phyloP scores from a whole-genome alignment of 2,888 invertebrate species.

The Lottia gigantea region DNA sequence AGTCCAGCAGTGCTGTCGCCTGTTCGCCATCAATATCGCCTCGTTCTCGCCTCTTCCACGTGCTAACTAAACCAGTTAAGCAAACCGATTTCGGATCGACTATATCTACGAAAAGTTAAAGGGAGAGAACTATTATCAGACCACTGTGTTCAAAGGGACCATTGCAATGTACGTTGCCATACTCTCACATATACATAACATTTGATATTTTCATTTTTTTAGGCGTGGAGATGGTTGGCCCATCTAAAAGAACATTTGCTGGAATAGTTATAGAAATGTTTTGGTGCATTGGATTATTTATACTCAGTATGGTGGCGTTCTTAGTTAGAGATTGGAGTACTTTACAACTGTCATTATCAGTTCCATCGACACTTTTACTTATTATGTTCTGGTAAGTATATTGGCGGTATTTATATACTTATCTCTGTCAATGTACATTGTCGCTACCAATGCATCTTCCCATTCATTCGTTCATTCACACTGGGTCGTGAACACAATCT shows the following conservation, averaged over 20 bases:
- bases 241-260: slow-evolving; percentile 62
- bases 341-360: slow-evolving; percentile 46
- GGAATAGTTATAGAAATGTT: slow-evolving; percentile 63
- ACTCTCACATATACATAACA: too few relatives aligned
- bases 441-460: too few relatives aligned
- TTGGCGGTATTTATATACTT: neutral
- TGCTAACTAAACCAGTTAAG: neutral
- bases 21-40: neutral
- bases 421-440: too few relatives aligned
- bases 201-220: neutral
- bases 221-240: slow-evolving; percentile 67
- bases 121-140: too few relatives aligned
- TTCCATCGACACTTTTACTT: slow-evolving; percentile 40
- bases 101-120: too few relatives aligned
- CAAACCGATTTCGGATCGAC: too few relatives aligned
- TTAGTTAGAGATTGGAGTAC: slow-evolving; percentile 39
- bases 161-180: too few relatives aligned
- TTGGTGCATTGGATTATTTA: slow-evolving; percentile 58
- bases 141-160: too few relatives aligned
- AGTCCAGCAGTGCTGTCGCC: neutral
- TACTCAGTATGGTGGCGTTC: slow-evolving; percentile 40
- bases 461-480: too few relatives aligned
- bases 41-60: neutral
- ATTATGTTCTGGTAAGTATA: slow-evolving; percentile 44
- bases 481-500: too few relatives aligned